A percentile compares a stretch with the other conserved stretches of the same genome.
phyloP scores from a whole-genome alignment of 2,797 vertebrate species.

The Tokudaia muenninki region DNA sequence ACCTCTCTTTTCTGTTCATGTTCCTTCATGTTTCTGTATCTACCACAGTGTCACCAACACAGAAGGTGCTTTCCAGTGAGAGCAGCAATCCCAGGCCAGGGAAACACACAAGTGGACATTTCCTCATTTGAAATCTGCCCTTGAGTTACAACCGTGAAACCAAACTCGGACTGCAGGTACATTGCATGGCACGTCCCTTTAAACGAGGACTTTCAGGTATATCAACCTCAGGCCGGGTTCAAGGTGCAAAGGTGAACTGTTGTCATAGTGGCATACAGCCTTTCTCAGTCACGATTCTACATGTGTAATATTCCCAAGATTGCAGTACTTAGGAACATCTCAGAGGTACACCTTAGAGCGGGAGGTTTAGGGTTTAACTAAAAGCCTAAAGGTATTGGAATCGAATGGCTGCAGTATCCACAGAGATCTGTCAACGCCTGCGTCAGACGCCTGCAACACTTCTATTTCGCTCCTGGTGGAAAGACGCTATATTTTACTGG shows the following conservation, averaged over 20 bases:
- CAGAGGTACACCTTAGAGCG: not conserved
- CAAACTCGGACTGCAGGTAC: not conserved
- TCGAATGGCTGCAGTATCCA: not conserved
- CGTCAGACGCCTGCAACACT: not conserved
- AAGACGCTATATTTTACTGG: not conserved
- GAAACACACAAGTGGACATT: no score
- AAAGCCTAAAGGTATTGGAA: not conserved
- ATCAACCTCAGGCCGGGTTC: not conserved
- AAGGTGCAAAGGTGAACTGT: no score
- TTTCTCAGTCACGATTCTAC: not conserved
- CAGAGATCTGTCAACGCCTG: not conserved
- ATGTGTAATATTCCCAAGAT: not conserved
- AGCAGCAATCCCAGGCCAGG: not conserved
- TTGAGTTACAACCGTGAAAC: not conserved
- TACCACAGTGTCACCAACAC: not conserved
- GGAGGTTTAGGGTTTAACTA: not conserved
- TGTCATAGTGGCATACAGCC: not conserved
- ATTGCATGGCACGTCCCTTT: no score
- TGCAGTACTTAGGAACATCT: no score
- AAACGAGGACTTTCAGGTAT: not conserved
- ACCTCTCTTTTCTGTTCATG: no score
- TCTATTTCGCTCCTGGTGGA: not conserved
- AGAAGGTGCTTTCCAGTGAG: not conserved
- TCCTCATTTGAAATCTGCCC: not conserved
- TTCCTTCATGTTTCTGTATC: not conserved